Conservation (phyloP, 2,113 vertebrate genomes). For the Leiothrix lutea region DNA sequence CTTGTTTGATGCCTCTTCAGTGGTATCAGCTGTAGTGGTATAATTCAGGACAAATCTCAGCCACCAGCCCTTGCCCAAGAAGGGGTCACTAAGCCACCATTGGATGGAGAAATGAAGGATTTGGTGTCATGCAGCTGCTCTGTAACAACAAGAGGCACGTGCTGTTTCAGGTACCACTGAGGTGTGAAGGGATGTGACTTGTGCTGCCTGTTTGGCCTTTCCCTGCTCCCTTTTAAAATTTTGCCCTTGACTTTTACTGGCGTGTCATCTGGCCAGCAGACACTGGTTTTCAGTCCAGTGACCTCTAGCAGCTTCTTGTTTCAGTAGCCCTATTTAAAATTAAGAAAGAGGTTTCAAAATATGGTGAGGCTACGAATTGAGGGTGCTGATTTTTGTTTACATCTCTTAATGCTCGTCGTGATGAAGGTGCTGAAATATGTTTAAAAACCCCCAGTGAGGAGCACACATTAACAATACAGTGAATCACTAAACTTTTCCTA, state of each 20-base stretch:
- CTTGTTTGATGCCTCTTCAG: not conserved
- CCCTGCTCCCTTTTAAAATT: not conserved
- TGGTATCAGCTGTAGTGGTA: not conserved
- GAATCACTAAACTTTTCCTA: not conserved
- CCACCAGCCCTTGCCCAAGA: not conserved
- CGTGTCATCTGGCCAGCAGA: not conserved
- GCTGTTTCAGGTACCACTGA: not conserved
- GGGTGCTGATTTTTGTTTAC: not conserved
- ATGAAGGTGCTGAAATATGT: not conserved
- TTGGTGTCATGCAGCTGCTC: not conserved
- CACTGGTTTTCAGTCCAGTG: not conserved
- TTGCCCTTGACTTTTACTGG: not conserved
- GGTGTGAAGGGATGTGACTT: not conserved
- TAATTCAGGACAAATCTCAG: not conserved
- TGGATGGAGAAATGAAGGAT: not conserved
- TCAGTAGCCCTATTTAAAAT: not conserved
- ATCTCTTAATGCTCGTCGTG: not conserved
- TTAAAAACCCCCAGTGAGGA: not conserved
- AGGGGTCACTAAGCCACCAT: not conserved
- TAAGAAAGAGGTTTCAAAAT: not conserved
- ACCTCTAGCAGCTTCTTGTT: not conserved
- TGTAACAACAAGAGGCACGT: not conserved
- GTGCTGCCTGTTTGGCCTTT: not conserved
- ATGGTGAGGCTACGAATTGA: not conserved
- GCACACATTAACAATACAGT: rapidly evolving